Percentiles rank a stretch among this genome's conserved stretches.
These are phyloP conservation scores for Apomyelois bistriatella DNA, from an alignment of 2,888 invertebrate species.

Conservation along the genomic window DNA sequence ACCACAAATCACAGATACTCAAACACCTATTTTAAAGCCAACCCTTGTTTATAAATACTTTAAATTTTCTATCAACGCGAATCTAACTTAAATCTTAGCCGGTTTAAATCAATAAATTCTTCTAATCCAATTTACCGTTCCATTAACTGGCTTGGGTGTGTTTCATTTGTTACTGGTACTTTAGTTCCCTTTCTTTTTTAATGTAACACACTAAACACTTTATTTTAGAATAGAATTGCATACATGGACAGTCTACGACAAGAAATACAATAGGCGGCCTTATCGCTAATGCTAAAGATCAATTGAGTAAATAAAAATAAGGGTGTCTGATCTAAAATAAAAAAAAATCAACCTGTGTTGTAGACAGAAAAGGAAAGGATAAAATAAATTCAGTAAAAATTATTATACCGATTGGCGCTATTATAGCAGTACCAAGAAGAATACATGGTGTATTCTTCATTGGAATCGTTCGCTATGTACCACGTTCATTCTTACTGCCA, in stretches of 20 bases:
- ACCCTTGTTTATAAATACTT: not conserved
- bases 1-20: too few species aligned
- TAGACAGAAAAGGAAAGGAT: too few species aligned
- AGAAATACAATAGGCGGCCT: too few species aligned
- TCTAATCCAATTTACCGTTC: slow-evolving; percentile 9
- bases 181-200: not conserved
- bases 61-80: slow-evolving; percentile 16
- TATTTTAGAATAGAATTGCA: too few species aligned
- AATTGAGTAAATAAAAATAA: too few species aligned
- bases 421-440: not conserved
- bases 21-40: not conserved
- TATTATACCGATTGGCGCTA: too few species aligned
- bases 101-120: slow-evolving; percentile 11
- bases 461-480: slow-evolving; percentile 16
- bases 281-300: too few species aligned
- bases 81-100: slow-evolving; percentile 13
- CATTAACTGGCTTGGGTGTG: slow-evolving; percentile 4
- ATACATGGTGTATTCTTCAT: not conserved
- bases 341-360: too few species aligned
- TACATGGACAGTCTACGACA: too few species aligned
- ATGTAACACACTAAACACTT: too few species aligned
- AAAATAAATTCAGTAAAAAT: too few species aligned
- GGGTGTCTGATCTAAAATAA: too few species aligned
- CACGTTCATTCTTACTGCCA: slow-evolving; percentile 23
- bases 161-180: not conserved